Conservation (phyloP, 2,888 invertebrate species). For the Tetranychus piercei region DNA sequence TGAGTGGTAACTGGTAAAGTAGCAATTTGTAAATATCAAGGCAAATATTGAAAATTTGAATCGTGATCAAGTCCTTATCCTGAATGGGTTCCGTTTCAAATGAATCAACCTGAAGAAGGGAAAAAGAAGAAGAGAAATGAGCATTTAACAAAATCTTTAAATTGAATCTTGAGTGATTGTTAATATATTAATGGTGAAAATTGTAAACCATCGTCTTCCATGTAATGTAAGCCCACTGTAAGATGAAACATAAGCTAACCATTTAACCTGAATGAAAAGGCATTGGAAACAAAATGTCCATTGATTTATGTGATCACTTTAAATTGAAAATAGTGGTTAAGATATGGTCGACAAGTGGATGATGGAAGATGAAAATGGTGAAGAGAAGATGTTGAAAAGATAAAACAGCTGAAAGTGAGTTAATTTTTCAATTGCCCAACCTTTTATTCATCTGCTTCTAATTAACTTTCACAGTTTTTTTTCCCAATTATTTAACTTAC, state of each 20-base stretch:
- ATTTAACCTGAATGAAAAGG: neutral
- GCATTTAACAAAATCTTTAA: too few species aligned
- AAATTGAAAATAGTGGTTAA: neutral
- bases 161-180: neutral
- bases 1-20: too few species aligned
- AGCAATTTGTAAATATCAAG: too few species aligned
- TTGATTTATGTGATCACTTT: neutral
- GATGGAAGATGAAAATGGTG: too few species aligned
- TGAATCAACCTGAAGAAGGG: neutral
- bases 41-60: neutral
- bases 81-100: neutral
- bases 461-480: too few species aligned
- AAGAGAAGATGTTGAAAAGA: neutral
- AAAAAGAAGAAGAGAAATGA: too few species aligned
- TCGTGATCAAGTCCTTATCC: neutral
- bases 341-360: neutral
- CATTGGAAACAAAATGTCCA: neutral
- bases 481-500: neutral
- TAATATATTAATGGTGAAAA: neutral
- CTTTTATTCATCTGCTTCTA: neutral
- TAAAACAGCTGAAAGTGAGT: neutral
- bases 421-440: neutral
- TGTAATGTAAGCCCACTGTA: too few species aligned
- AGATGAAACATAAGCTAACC: too few species aligned
- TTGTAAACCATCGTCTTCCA: too few species aligned